Evolutionary conservation across 2,888 invertebrate species (phyloP).

Genomic region (Clostera curtula): DNA sequence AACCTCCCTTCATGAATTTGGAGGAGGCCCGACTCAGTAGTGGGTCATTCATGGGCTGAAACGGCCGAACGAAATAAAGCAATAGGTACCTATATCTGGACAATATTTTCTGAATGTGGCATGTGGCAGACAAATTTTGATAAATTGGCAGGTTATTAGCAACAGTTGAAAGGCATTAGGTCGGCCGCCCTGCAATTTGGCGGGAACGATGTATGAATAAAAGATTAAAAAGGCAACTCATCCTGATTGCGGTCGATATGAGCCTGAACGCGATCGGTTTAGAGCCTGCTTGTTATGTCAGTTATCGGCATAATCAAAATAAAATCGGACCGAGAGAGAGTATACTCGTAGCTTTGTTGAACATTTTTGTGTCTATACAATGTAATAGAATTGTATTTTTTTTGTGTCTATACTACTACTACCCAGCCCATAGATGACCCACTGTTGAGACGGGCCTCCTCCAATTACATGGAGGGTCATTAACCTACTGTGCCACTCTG

Average conservation of each 20-base stretch:
- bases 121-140: constrained; percentile 53
- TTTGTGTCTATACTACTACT: too few species aligned
- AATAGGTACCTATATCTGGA: constrained; percentile 35
- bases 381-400: too few species aligned
- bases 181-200: constrained; percentile 70
- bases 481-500: too few species aligned
- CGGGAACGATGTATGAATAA: constrained; percentile 57
- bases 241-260: constrained; percentile 58
- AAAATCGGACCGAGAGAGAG: not conserved
- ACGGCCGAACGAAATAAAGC: too few species aligned
- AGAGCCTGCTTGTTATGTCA: constrained; percentile 32
- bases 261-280: constrained; percentile 40
- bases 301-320: constrained; percentile 31
- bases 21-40: too few species aligned
- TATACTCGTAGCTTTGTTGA: too few species aligned
- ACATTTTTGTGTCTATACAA: too few species aligned
- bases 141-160: constrained; percentile 75
- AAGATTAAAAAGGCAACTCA: constrained; percentile 60
- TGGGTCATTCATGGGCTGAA: too few species aligned
- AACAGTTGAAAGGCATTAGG: constrained; percentile 75
- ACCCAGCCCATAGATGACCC: too few species aligned
- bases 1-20: too few species aligned
- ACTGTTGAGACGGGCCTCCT: too few species aligned
- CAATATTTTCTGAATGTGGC: constrained; percentile 41
- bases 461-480: too few species aligned